Evolutionary conservation across 2,113 vertebrate species (phyloP), one percentile per base, ranked within the genome.

Genomic region (Montifringilla adamsi): DNA sequence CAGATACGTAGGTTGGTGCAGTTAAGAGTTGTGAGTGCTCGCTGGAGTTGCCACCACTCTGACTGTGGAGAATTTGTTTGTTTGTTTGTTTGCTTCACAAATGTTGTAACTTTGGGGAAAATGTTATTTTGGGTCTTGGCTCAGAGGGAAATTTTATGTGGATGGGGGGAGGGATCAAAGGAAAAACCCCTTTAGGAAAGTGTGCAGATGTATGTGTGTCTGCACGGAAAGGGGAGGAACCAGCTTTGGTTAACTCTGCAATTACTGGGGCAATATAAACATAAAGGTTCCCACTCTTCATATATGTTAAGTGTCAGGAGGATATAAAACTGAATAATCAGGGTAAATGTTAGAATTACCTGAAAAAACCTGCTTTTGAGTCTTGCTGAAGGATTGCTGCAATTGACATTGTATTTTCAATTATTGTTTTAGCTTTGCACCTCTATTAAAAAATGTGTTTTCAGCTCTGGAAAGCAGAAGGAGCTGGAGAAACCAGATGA

Each of bases 71-170:
- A 49, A 66, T 83, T 44, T 89, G 91, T 60, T 83, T 70, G 78
- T 60, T 83, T 70, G 78, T 68, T 85, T 66, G 49, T n/a, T 94
- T 92, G 52, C 60, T 92, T 49, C 13, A 15, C 21, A 84, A 76
- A 92, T 22, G 68, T 37, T 87, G 3, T 53, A 92, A 96, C 83
- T 97, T 91, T 68, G 93, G 86, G 90, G 90, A 81, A 95, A 90
- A 95, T 15, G 76, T 90, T 94, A 95, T 95, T 94, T 77, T 78
- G 81, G 53, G 72, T 81, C 76, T 64, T 50, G 70, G 87, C 90
- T 90, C 60, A 56, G 59, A 84, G 90, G 90, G 75, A 84, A 67
- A 83, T 94, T 66, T 77, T 35, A 24, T 59, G 87, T 74, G 67
- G 95, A 72, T 46, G 62, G 9, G 21, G 24, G 58, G 37, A 77